These are phyloP conservation scores for Cinclus cinclus DNA, from an alignment of 2,113 vertebrate species.

Conservation along the genomic window DNA sequence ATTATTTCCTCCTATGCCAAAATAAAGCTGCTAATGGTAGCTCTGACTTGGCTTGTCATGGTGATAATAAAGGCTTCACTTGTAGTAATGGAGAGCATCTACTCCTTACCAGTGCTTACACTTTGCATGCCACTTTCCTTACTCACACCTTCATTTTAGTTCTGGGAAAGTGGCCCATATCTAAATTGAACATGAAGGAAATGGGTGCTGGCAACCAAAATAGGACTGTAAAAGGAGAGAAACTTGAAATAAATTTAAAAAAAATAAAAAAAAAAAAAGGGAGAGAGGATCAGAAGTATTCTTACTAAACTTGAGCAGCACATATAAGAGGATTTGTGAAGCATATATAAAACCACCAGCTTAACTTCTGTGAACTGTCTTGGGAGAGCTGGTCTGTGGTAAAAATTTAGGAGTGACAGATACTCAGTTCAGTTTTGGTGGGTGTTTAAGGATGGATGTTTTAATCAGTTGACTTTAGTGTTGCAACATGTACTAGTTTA, in stretches of 20 bases:
- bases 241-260: neutral
- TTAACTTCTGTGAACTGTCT: neutral
- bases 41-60: neutral
- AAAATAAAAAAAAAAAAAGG: neutral
- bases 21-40: neutral
- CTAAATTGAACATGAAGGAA: conserved; percentile 31
- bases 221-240: neutral
- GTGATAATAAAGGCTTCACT: neutral
- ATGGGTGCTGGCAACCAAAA: conserved; percentile 15
- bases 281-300: neutral
- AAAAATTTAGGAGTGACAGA: neutral
- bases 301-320: neutral
- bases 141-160: conserved; percentile 15
- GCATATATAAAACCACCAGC: neutral
- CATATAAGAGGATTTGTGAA: neutral
- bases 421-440: neutral
- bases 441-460: neutral
- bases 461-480: neutral
- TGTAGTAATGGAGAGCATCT: neutral
- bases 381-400: neutral
- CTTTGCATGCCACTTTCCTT: neutral
- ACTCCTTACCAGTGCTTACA: neutral
- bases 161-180: conserved; percentile 9
- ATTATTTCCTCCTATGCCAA: neutral
- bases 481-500: neutral